Percentiles rank a stretch among this genome's conserved stretches.
Conservation (phyloP, 1,140 invertebrate genomes). For the Brachionus calyciflorus region DNA sequence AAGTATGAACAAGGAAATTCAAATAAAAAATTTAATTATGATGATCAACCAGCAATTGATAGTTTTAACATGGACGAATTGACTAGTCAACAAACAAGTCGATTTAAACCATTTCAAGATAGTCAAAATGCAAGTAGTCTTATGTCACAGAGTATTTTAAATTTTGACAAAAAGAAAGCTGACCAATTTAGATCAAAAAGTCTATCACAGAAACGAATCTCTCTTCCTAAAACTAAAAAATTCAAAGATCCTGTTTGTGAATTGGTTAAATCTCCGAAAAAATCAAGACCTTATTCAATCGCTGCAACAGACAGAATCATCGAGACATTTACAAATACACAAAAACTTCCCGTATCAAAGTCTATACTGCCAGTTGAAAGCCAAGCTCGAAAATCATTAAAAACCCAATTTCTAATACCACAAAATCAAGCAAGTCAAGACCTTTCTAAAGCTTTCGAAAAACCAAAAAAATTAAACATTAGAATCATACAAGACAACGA, state of each 20-base stretch:
- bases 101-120: not conserved
- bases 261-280: not conserved
- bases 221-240: not conserved
- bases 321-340: no score
- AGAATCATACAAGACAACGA: conserved; percentile 18
- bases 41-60: not conserved
- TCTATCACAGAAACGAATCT: not conserved
- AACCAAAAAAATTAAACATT: not conserved
- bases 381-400: not conserved
- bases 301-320: not conserved
- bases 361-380: not conserved
- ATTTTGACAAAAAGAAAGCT: conserved; percentile 1
- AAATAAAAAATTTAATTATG: not conserved
- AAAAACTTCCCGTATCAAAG: no score
- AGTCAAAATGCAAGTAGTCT: not conserved
- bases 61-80: not conserved
- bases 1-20: not conserved
- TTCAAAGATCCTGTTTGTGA: conserved; percentile 4
- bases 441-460: not conserved
- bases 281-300: not conserved
- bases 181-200: not conserved
- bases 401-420: not conserved
- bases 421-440: not conserved
- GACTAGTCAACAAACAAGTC: not conserved
- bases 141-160: not conserved